phyloP scores from a whole-genome alignment of 2,797 vertebrate genomes.

The Tinamus major region DNA sequence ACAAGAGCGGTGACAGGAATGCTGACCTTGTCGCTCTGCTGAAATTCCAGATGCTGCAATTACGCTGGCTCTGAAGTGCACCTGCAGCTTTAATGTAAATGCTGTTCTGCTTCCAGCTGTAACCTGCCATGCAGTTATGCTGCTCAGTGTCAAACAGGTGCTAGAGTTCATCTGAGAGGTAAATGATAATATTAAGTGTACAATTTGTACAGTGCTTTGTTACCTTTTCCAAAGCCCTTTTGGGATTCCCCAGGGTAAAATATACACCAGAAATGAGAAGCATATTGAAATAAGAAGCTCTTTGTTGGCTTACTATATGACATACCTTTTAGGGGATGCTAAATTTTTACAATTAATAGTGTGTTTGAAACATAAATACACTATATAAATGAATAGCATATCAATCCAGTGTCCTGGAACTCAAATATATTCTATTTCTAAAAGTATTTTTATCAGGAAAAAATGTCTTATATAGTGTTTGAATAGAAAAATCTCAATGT shows the following conservation, averaged over 20 bases:
- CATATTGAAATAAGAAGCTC: not conserved
- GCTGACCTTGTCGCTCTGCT: not conserved
- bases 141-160: slow-evolving; percentile 7
- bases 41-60: slow-evolving; percentile 19
- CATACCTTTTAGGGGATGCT: not conserved
- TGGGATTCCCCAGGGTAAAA: slow-evolving; percentile 4
- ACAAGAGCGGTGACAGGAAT: not conserved
- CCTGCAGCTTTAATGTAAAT: slow-evolving; percentile 1
- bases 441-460: not conserved
- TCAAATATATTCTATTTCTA: not conserved
- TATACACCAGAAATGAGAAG: not conserved
- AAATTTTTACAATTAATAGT: not conserved
- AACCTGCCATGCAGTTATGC: slow-evolving; percentile 3
- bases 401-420: not conserved
- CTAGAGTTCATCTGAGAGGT: not conserved
- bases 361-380: not conserved
- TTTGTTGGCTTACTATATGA: not conserved
- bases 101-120: not conserved
- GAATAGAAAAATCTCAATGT: not conserved
- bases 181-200: not conserved
- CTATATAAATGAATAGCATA: not conserved
- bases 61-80: slow-evolving; percentile 5
- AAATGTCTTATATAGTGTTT: not conserved
- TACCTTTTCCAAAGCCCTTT: slow-evolving; percentile 4
- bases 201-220: not conserved